Base-by-base conservation (phyloP, 1,140 invertebrate species). In the Chlorops oryzae region DNA sequence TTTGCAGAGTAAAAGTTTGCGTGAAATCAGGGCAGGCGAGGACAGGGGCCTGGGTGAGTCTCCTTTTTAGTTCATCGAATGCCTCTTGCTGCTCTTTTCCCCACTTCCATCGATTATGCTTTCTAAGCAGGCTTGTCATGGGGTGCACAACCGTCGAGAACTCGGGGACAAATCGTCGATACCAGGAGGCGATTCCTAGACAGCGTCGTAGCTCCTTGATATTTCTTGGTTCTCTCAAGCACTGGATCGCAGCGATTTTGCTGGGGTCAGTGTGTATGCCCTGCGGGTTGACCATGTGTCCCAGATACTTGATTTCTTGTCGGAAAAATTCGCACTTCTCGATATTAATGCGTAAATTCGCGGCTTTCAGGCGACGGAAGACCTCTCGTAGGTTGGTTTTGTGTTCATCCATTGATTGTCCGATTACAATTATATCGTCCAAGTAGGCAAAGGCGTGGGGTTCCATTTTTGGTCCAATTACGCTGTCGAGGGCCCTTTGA, bases 141-240 rank as follows among this genome's bases (percentile, higher is more conserved):
- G 72, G 69, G 27, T 62, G 55, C 1, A 61, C 44, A 1, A 63
- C 42, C 20, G 54, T 45, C 0, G 64, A 46, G 47, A 68, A 74
- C 15, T 61, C 44, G 0, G 42, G 38, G 24, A 74, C 60, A 44
- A 72, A 75, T 9, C 59, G 45, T 7, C 70, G 49, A 38, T 73
- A 75, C 47, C 61, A 75, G 2, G 59, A 59, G 0, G 57, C 42
- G 17, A 74, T 54, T 0, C 70, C 72, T 6, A 74, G 32, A 48
- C 73, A 74, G 13, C 55, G 44, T 28, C 66, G 61, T 0, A 76
- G 34, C 40, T 74, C 56, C 3, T 58, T 64, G 0, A 53, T 5
- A 20, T 50, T 72, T 20, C 17, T 56, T 0, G 70, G 59, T 20
- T 42, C n/a, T n/a, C n/a, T n/a, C n/a, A n/a, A n/a, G n/a, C n/a